Conservation (phyloP, 2,113 vertebrate species). For the Trachemys scripta region DNA sequence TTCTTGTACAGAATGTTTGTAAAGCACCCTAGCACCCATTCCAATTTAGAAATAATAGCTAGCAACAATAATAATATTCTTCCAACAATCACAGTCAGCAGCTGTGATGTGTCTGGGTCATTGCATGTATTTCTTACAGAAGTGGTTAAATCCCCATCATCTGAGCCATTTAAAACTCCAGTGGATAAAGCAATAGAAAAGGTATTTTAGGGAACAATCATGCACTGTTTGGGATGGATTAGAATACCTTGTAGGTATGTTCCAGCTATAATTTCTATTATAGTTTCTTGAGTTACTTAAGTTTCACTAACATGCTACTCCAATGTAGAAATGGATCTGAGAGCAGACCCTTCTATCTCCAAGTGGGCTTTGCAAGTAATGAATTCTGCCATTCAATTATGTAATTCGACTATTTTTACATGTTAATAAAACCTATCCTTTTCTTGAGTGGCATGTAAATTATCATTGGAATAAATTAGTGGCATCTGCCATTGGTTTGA, state of each 20-base stretch:
- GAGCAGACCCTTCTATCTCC: slow-evolving; percentile 56
- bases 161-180: slow-evolving; percentile 12
- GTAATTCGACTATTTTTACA: slow-evolving; percentile 61
- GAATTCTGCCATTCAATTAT: slow-evolving; percentile 70
- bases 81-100: neutral
- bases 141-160: slow-evolving; percentile 37
- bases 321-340: slow-evolving; percentile 27
- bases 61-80: neutral
- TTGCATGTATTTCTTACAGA: slow-evolving; percentile 47
- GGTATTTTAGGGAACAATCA: slow-evolving; percentile 40
- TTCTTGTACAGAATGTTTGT: neutral
- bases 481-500: slow-evolving; percentile 20
- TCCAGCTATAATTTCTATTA: slow-evolving; percentile 52
- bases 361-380: slow-evolving; percentile 61
- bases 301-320: slow-evolving; percentile 28
- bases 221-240: slow-evolving; percentile 38
- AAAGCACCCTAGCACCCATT: neutral
- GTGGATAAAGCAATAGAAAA: slow-evolving; percentile 20
- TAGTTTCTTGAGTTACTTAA: slow-evolving; percentile 59
- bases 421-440: slow-evolving; percentile 40
- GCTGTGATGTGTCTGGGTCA: neutral
- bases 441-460: slow-evolving; percentile 66
- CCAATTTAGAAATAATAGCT: neutral
- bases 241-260: slow-evolving; percentile 31
- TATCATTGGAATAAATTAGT: slow-evolving; percentile 51